A percentile compares a stretch with the other conserved stretches of the same genome.
Conservation (phyloP, 2,888 invertebrate species). For the Ctena decussata region DNA sequence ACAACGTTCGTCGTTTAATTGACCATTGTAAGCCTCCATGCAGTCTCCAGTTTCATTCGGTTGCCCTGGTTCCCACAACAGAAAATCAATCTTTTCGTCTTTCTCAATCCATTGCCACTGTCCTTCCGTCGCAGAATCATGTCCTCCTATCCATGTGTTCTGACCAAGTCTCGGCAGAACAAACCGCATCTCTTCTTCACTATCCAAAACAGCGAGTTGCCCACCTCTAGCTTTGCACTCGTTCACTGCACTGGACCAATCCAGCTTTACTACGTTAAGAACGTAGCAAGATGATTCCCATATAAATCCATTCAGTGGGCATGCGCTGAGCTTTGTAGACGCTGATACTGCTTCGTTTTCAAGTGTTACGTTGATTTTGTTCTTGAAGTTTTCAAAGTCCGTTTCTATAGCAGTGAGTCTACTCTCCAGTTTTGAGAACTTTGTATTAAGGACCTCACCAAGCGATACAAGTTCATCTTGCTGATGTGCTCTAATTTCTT, state of each 20-base stretch:
- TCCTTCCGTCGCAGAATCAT: background rate
- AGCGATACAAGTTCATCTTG: background rate
- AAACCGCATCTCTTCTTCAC: background rate
- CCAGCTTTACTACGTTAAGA: background rate
- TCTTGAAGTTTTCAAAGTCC: background rate
- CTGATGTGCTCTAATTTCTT: background rate
- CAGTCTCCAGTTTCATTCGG: background rate
- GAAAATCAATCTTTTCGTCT: background rate
- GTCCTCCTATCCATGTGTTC: background rate
- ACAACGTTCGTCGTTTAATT: background rate
- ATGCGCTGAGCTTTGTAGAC: background rate
- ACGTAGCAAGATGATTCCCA: background rate
- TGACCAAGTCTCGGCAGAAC: background rate
- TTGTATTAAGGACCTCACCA: background rate
- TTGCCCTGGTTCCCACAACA: background rate
- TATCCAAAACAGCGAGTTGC: background rate
- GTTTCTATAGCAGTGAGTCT: background rate
- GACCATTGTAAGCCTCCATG: background rate
- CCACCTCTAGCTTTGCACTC: background rate
- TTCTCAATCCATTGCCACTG: background rate
- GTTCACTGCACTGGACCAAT: background rate
- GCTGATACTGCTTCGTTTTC: background rate
- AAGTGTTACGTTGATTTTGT: background rate
- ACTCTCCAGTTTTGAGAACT: background rate
- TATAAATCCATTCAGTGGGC: background rate